Evolutionary conservation across 2,888 invertebrate species (phyloP), one percentile per base, ranked within the genome.

Genomic region (Lochmaea crataegi): DNA sequence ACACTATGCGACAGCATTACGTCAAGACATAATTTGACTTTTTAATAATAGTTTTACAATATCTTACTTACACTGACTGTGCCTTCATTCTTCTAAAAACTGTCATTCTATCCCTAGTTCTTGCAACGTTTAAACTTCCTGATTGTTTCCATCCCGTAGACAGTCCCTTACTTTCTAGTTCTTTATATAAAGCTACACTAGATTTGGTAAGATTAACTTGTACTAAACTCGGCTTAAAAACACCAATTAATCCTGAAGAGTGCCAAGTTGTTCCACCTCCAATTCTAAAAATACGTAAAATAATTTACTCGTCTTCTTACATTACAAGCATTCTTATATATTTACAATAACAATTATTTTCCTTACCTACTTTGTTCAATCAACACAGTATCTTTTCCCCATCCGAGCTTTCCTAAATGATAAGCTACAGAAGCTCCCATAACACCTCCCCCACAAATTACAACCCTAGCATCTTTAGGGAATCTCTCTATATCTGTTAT

Each of bases 401-500:
- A 94, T 67, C 97, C 97, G 78, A 93, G 87, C 81, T 92, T 88
- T 0, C 95, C 94, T 61, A 98, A 88, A 85, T 97, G 95, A 85
- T 97, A 97, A 12, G 96, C 97, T 10, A 97, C 95, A 2, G 97
- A 94, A 11, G 95, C 94, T 5, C 97, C 97, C 90, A 96, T 94
- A 58, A 96, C 92, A 32, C 97, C 97, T 16, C 96, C 97, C 3
- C 97, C 97, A 86, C 96, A 96, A 83, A 97, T 92, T 58, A 96
- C 94, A 58, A 96, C 95, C 82, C 90, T 90, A 0, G 93, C 90
- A 82, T 91, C 88, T 58, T 84, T 84, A 6, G 92, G 92, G 73
- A 87, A 86, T 51, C 32, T 56, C 4, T 32, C 38, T n/a, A 22
- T 11, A 32, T 63, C 26, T 5, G 26, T 18, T 14, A 41, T 18